These are phyloP conservation scores for Oxystoma pomonae DNA, from an alignment of 2,888 invertebrate species.

Conservation along the genomic window DNA sequence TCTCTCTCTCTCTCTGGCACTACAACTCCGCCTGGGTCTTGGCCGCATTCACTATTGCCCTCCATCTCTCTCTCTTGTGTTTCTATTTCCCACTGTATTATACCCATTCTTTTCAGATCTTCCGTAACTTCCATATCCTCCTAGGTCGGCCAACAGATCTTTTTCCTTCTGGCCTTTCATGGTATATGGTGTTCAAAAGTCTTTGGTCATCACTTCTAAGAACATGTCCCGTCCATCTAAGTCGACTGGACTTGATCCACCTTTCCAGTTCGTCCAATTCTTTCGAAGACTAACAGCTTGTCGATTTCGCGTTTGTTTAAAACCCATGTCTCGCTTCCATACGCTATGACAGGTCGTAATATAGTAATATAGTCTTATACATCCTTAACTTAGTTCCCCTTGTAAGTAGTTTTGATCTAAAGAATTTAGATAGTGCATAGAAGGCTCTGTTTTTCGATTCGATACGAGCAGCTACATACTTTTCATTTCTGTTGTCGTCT, in stretches of 20 bases:
- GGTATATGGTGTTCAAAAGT: neutral
- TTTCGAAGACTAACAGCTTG: neutral
- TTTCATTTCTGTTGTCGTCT: no score
- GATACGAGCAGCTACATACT: neutral
- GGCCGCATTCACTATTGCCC: neutral
- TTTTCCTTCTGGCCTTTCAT: neutral
- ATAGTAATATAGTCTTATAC: no score
- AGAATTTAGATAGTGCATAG: no score
- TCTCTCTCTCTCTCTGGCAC: constrained; percentile 1
- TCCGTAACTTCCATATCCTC: neutral
- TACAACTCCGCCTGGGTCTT: neutral
- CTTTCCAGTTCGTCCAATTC: neutral
- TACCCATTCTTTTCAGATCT: neutral
- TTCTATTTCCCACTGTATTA: neutral
- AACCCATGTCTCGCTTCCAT: neutral
- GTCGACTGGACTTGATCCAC: neutral
- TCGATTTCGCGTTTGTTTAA: neutral
- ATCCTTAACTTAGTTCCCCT: no score
- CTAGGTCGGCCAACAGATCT: neutral
- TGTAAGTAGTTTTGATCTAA: no score
- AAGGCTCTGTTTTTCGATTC: neutral
- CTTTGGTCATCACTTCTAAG: neutral
- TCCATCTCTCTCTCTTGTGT: neutral
- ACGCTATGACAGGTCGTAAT: no score
- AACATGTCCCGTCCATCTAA: neutral